Evolutionary conservation across 1,140 invertebrate genomes (phyloP).

Genomic region (Mesaphorura yosii): DNA sequence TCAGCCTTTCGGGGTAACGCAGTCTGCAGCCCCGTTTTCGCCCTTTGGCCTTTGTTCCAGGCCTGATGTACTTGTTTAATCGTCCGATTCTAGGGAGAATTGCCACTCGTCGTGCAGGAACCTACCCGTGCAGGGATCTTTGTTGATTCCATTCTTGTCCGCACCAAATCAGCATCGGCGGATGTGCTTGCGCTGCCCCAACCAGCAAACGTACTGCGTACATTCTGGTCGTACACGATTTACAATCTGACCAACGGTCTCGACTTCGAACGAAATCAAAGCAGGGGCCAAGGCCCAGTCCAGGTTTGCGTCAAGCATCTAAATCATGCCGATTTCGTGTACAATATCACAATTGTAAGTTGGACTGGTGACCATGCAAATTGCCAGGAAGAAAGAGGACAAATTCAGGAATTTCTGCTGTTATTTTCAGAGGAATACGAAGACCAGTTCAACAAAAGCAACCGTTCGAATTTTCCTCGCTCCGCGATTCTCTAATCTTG

Average conservation of each 20-base stretch:
- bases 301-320: conserved; percentile 13
- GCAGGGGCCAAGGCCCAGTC: not conserved
- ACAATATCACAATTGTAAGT: conserved; percentile 8
- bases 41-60: not conserved
- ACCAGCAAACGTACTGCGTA: not conserved
- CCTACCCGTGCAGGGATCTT: not conserved
- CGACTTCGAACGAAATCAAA: conserved; percentile 4
- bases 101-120: not conserved
- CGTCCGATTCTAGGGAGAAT: not conserved
- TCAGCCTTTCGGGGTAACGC: conserved; percentile 3
- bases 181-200: too few relatives aligned
- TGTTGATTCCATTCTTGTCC: not conserved
- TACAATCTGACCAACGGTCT: not conserved
- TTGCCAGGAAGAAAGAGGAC: not conserved
- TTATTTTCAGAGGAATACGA: not conserved
- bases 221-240: conserved; percentile 1
- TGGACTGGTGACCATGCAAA: not conserved
- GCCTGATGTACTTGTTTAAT: not conserved
- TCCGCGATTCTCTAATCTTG: conserved; percentile 10
- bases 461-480: conserved; percentile 18
- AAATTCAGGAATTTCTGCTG: not conserved
- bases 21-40: too few relatives aligned
- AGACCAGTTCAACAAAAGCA: not conserved
- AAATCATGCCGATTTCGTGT: conserved; percentile 8
- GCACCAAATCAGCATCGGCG: too few relatives aligned